Evolutionary conservation across 2,113 vertebrate species (phyloP).

Genomic region (Callipepla squamata): DNA sequence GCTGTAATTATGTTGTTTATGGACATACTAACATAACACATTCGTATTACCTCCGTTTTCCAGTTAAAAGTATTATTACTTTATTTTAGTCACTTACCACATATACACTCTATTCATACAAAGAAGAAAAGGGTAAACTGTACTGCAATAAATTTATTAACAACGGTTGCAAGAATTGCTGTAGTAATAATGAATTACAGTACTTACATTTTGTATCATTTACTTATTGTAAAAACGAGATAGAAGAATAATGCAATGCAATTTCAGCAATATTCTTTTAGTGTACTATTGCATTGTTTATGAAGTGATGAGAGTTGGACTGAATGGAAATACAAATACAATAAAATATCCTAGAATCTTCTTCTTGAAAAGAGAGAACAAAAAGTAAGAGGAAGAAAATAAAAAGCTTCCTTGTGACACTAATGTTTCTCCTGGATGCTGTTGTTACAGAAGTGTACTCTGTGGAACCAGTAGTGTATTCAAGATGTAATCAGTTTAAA

Average conservation of each 20-base stretch:
- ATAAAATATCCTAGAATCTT: not conserved
- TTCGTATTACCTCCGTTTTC: not conserved
- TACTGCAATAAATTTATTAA: slow-evolving; percentile 39
- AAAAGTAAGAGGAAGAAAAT: not conserved
- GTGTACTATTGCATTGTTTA: slow-evolving; percentile 40
- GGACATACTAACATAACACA: not conserved
- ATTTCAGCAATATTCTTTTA: slow-evolving; percentile 23
- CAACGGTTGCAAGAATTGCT: not conserved
- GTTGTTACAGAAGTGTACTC: accelerated
- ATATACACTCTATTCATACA: accelerated
- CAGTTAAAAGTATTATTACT: not conserved
- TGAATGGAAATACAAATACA: not conserved
- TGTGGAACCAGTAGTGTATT: not conserved
- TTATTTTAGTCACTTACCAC: not conserved
- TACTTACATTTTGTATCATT: slow-evolving; percentile 39
- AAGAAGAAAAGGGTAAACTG: not conserved
- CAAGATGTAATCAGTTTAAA: not conserved
- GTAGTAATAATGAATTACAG: slow-evolving; percentile 36
- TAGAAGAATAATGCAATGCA: not conserved
- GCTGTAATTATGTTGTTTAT: not conserved
- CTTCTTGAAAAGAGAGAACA: not conserved
- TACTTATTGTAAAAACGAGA: slow-evolving; percentile 35
- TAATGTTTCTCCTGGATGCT: not conserved
- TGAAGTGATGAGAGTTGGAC: not conserved
- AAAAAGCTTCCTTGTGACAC: not conserved